These are phyloP conservation scores for Heliconius nattereri DNA, from an alignment of 1,140 invertebrate genomes.

Conservation along the genomic window DNA sequence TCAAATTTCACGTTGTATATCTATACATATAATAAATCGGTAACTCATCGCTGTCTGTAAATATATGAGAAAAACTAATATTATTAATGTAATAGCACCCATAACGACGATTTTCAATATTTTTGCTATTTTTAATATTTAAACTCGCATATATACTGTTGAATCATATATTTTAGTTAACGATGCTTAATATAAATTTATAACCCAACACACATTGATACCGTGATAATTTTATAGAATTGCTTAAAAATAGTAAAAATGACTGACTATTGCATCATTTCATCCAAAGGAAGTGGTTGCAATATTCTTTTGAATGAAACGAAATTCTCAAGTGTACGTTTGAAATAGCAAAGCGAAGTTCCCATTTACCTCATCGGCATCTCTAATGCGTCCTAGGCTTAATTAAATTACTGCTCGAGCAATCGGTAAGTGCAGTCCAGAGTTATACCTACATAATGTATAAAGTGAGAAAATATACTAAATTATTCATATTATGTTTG, in stretches of 20 bases:
- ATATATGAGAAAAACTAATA: too few relatives aligned
- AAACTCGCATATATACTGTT: too few relatives aligned
- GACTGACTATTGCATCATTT: slow-evolving; percentile 25
- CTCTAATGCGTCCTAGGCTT: slow-evolving; percentile 62
- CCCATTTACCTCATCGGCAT: slow-evolving; percentile 58
- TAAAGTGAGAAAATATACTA: neutral
- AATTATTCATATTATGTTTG: neutral
- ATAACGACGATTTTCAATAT: too few relatives aligned
- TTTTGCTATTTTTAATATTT: too few relatives aligned
- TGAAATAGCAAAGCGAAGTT: slow-evolving; percentile 49
- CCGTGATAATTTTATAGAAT: neutral
- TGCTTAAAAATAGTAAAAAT: neutral
- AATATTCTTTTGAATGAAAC: slow-evolving; percentile 47
- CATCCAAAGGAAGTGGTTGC: slow-evolving; percentile 30
- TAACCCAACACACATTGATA: neutral
- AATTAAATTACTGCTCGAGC: slow-evolving; percentile 69
- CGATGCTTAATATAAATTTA: too few relatives aligned
- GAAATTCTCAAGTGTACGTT: slow-evolving; percentile 40
- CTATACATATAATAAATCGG: too few relatives aligned
- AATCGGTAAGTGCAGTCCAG: slow-evolving; percentile 55
- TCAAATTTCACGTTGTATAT: too few relatives aligned
- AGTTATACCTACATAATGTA: slow-evolving; percentile 16
- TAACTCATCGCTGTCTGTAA: too few relatives aligned
- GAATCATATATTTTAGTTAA: too few relatives aligned
- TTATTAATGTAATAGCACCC: too few relatives aligned